Evolutionary conservation across 2,888 invertebrate species (phyloP).

Genomic region (Cactoblastis cactorum): DNA sequence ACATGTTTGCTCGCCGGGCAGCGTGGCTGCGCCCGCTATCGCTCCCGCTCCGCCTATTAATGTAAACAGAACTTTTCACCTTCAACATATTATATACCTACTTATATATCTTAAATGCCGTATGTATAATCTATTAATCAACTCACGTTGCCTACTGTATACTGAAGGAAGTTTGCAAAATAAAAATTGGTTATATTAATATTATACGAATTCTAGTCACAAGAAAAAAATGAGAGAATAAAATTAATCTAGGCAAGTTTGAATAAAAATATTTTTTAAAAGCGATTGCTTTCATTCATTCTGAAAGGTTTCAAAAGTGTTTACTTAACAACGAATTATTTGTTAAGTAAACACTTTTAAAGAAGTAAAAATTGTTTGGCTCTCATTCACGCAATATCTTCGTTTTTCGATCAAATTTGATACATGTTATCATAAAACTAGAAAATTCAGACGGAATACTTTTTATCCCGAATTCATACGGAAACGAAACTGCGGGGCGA

Average conservation of each 20-base stretch:
- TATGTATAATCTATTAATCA: background rate
- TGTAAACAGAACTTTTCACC: background rate
- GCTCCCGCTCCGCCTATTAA: conserved; percentile 26
- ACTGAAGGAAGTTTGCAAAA: background rate
- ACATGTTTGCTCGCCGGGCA: conserved; percentile 30
- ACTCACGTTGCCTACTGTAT: background rate
- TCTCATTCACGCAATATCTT: too few relatives aligned
- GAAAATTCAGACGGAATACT: too few relatives aligned
- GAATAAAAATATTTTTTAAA: background rate
- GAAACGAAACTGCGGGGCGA: too few relatives aligned
- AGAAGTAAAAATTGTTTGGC: too few relatives aligned
- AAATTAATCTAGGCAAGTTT: background rate
- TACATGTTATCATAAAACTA: too few relatives aligned
- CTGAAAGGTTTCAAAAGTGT: too few relatives aligned
- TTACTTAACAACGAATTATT: too few relatives aligned
- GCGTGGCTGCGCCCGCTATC: conserved; percentile 20
- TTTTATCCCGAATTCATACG: too few relatives aligned
- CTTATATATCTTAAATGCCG: background rate
- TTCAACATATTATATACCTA: background rate
- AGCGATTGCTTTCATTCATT: background rate
- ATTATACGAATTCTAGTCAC: background rate
- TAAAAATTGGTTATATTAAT: background rate
- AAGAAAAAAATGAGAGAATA: background rate
- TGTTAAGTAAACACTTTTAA: too few relatives aligned
- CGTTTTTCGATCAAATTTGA: too few relatives aligned